Evolutionary conservation across 2,113 vertebrate genomes (phyloP).

Genomic region (Neolamprologus variostigma): DNA sequence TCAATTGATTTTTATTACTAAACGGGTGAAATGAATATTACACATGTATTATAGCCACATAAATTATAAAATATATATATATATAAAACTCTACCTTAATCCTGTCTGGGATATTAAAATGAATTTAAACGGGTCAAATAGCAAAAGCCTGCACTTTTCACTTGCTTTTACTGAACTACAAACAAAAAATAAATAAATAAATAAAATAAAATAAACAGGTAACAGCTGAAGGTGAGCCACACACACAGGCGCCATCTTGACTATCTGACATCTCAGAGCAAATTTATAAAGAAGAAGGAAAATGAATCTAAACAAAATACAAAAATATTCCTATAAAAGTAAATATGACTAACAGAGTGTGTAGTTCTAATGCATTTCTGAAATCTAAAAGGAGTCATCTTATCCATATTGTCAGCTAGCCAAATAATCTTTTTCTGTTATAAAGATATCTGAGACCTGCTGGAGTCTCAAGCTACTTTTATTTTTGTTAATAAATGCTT

Average conservation of each 20-base stretch:
- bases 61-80: not conserved
- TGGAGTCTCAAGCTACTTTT: not conserved
- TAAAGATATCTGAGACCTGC: not conserved
- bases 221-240: not conserved
- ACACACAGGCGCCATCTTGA: not conserved
- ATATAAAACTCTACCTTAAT: not conserved
- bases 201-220: not conserved
- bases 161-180: not conserved
- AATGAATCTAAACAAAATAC: not conserved
- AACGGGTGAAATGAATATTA: not conserved
- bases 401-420: not conserved
- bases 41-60: not conserved
- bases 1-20: not conserved
- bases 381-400: not conserved
- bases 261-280: not conserved
- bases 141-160: not conserved
- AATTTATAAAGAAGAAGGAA: not conserved
- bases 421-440: not conserved
- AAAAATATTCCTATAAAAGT: not conserved
- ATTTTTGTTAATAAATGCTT: not conserved
- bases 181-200: not conserved
- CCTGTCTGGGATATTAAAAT: not conserved
- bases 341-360: not conserved
- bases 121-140: not conserved
- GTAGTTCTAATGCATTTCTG: not conserved